Conservation (phyloP, 2,888 invertebrate species). For the Chrysotoxum bicinctum region DNA sequence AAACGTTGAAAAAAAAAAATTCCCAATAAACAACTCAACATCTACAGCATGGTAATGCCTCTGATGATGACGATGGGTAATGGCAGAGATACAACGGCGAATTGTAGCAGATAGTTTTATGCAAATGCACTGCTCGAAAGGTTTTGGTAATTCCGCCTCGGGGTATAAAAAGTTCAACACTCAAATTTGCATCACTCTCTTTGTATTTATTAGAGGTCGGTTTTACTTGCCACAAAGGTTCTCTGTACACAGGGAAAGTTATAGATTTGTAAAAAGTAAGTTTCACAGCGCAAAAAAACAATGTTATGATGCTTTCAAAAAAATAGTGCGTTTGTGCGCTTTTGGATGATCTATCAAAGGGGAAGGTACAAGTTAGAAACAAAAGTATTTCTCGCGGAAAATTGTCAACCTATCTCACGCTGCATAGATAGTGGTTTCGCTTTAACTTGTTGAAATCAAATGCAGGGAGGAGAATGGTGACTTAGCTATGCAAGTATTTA, state of each 20-base stretch:
- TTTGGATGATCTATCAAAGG: no score
- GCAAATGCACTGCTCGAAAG: slow-evolving; percentile 51
- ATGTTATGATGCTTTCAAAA: not conserved
- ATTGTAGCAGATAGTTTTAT: slow-evolving; percentile 54
- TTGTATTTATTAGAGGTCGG: not conserved
- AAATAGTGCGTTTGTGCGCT: no score
- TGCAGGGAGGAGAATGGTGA: no score
- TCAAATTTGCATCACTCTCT: not conserved
- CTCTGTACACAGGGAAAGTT: not conserved
- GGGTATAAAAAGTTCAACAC: not conserved
- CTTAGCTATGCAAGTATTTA: no score
- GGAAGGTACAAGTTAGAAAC: not conserved
- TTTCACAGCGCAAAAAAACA: not conserved
- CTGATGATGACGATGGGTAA: slow-evolving; percentile 45
- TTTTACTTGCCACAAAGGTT: not conserved
- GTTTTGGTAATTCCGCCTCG: not conserved
- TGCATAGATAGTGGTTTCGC: no score
- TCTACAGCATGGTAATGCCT: slow-evolving; percentile 58
- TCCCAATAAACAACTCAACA: slow-evolving; percentile 65
- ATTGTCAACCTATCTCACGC: no score
- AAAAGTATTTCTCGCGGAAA: no score
- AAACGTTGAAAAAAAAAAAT: slow-evolving; percentile 19
- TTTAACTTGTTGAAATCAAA: no score
- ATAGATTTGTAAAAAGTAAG: not conserved
- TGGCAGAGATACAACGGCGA: slow-evolving; percentile 40